A percentile compares a stretch with the other conserved stretches of the same genome.
Evolutionary conservation across 2,797 vertebrate genomes (phyloP).

Genomic region (Falco biarmicus): DNA sequence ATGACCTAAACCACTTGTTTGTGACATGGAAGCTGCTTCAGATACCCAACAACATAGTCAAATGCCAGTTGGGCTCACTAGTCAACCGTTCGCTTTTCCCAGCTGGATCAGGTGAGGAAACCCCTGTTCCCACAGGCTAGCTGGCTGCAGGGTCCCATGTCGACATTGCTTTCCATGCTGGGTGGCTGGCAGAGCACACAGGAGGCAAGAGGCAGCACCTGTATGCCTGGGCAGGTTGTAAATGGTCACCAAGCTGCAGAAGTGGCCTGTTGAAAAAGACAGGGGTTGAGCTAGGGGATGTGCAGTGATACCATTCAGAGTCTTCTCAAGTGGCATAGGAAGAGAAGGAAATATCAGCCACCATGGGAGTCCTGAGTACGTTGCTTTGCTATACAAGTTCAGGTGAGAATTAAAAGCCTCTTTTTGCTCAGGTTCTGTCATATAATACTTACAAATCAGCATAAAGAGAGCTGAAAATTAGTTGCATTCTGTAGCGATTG

Average conservation of each 20-base stretch:
- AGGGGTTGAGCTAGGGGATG: neutral
- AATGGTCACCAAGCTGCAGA: neutral
- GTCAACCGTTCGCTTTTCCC: neutral
- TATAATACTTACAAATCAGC: neutral
- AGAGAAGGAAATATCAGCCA: neutral
- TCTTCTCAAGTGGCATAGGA: neutral
- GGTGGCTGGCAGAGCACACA: neutral
- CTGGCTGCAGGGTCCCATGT: neutral
- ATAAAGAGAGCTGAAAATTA: neutral
- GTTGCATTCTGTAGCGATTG: neutral
- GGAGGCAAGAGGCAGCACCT: fast-evolving
- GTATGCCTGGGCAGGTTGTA: neutral
- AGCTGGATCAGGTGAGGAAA: neutral
- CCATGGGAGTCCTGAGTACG: neutral
- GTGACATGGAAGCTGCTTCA: neutral
- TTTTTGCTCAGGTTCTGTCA: neutral
- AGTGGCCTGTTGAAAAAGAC: neutral
- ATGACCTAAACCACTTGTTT: no score
- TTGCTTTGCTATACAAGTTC: neutral
- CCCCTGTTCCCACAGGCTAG: fast-evolving
- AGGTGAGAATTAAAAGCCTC: neutral
- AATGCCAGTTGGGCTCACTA: neutral
- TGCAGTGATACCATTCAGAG: neutral
- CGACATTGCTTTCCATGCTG: fast-evolving
- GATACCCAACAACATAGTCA: fast-evolving